These are phyloP conservation scores for Cheilosia pagana DNA, from an alignment of 2,888 invertebrate species.

Conservation along the genomic window DNA sequence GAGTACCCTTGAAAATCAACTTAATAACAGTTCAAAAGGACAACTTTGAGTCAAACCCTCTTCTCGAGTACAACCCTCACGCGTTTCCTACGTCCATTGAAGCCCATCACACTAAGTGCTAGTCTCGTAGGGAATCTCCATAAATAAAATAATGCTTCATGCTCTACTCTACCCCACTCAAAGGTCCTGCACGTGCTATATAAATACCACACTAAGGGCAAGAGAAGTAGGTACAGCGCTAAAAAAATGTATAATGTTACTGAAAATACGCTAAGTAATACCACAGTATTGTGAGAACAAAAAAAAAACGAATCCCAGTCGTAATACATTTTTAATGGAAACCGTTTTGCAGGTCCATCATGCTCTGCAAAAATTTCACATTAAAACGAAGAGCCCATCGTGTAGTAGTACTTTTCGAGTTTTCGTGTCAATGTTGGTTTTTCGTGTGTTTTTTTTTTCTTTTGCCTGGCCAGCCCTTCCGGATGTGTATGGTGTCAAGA, in stretches of 20 bases:
- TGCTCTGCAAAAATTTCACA: slow-evolving; percentile 53
- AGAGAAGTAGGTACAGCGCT: background rate
- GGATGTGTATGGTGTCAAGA: slow-evolving; percentile 64
- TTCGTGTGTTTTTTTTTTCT: slow-evolving; percentile 24
- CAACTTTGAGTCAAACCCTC: background rate
- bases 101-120: slow-evolving; percentile 60
- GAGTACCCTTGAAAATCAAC: background rate
- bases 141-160: slow-evolving; percentile 45
- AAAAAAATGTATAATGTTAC: slow-evolving; percentile 47
- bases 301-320: slow-evolving; percentile 49
- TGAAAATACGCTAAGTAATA: slow-evolving; percentile 63
- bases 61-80: background rate
- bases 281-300: slow-evolving; percentile 4
- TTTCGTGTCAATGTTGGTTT: slow-evolving; percentile 58
- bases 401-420: slow-evolving; percentile 38
- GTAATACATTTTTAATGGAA: slow-evolving; percentile 74
- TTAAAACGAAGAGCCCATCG: slow-evolving; percentile 62
- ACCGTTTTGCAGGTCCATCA: slow-evolving; percentile 67
- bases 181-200: slow-evolving; percentile 54
- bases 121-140: slow-evolving; percentile 26
- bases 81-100: background rate
- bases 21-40: background rate
- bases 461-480: slow-evolving; percentile 34
- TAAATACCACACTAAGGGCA: slow-evolving; percentile 18
- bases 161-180: slow-evolving; percentile 33